These are phyloP conservation scores for Lophura swinhoii DNA, from an alignment of 2,797 vertebrate species.

Conservation along the genomic window DNA sequence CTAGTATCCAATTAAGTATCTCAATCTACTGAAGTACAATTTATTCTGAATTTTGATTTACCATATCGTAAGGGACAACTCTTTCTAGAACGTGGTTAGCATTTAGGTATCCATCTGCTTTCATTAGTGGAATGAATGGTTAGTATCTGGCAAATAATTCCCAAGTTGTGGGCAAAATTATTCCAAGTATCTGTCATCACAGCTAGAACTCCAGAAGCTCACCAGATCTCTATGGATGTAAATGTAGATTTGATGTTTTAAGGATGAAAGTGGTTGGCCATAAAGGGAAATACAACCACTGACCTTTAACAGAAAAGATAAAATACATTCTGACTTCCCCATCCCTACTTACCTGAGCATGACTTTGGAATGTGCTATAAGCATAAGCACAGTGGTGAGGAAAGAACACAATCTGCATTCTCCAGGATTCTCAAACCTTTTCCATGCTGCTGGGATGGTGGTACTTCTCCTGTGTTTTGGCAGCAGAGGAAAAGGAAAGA, in stretches of 20 bases:
- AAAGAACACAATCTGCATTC: background rate
- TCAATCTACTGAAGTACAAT: background rate
- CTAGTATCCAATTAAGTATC: background rate
- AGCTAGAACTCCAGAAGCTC: background rate
- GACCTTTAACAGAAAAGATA: constrained; percentile 2
- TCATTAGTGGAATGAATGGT: background rate
- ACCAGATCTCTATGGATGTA: background rate
- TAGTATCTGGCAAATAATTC: background rate
- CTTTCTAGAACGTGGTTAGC: background rate
- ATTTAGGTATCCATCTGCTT: background rate
- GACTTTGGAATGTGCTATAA: background rate
- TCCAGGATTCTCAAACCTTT: background rate
- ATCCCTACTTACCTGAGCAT: background rate
- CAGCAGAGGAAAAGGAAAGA: background rate
- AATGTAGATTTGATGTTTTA: background rate
- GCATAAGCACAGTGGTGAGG: background rate
- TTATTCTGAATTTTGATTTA: background rate
- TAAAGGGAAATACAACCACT: background rate
- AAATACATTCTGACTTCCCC: background rate
- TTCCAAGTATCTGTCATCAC: constrained; percentile 6
- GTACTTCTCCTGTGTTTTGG: background rate
- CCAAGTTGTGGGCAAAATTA: background rate
- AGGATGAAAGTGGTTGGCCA: background rate
- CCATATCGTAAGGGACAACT: background rate
- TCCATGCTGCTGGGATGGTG: background rate